These are phyloP conservation scores for Astropecten irregularis DNA, from an alignment of 53 echinoderm and acorn worm species.

Conservation along the genomic window DNA sequence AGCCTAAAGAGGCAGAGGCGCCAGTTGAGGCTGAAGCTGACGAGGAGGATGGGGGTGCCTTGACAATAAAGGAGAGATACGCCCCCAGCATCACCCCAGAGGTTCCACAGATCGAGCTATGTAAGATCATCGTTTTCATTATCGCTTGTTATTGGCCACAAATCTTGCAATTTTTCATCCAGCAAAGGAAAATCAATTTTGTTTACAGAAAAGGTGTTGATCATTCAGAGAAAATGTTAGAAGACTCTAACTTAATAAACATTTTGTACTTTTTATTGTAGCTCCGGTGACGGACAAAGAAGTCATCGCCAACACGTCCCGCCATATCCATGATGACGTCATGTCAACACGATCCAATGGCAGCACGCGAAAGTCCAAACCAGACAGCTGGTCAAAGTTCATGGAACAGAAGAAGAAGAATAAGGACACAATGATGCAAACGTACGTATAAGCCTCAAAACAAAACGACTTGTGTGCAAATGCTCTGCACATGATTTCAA, in stretches of 20 bases:
- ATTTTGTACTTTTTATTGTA: neutral
- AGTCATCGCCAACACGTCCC: slow-evolving; percentile 31
- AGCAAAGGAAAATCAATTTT: too few relatives aligned
- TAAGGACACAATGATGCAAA: slow-evolving; percentile 15
- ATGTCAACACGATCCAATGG: neutral
- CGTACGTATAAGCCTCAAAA: slow-evolving; percentile 3
- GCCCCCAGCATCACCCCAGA: slow-evolving; percentile 16
- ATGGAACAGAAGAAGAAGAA: slow-evolving; percentile 13
- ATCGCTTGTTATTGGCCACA: too few relatives aligned
- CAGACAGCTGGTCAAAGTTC: slow-evolving; percentile 26
- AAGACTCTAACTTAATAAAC: too few relatives aligned
- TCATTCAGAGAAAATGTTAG: too few relatives aligned
- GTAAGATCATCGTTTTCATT: neutral
- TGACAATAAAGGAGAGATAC: slow-evolving; percentile 37
- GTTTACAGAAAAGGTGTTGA: too few relatives aligned
- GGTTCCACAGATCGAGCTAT: slow-evolving; percentile 14
- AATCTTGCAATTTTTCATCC: too few relatives aligned
- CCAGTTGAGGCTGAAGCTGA: neutral
- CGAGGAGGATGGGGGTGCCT: neutral
- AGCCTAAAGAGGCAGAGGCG: neutral
- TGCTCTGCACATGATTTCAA: too few relatives aligned
- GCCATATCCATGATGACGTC: slow-evolving; percentile 33
- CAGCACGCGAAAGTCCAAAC: neutral
- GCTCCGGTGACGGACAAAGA: slow-evolving; percentile 28
- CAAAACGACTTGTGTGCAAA: too few relatives aligned